Evolutionary conservation across 37 sponge, comb jelly and placozoan genomes (phyloP), one percentile per base, ranked within the genome.

Genomic region (Sycon ciliatum): DNA sequence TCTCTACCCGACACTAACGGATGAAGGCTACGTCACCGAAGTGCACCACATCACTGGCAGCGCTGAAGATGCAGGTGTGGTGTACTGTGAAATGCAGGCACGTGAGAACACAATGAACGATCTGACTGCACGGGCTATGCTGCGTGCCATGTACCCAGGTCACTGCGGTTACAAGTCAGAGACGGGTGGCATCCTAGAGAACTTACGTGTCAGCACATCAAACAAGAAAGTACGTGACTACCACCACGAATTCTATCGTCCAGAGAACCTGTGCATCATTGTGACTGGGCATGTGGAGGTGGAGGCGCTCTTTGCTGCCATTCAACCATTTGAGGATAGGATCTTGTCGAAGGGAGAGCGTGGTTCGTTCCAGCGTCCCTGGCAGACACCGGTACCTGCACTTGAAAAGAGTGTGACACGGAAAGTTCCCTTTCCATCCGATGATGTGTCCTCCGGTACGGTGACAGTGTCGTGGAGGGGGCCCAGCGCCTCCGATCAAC

Each of bases 71-170:
- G 98, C 89, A 0, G 98, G 98, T 23, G 98, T 96, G 39, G 89
- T 96, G 63, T 96, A 96, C 71, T 96, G 98, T 75, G 98, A 96
- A 75, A 91, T 96, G 92, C 98, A 96, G 81, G 88, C 87, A 1
- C 24, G 82, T 1, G 92, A 96, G 80, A 88, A 88, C 71, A 91
- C 89, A 0, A 33, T 70, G 1, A 80, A 87, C 28, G 68, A 76
- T 64, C 58, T 68, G 35, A 70, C 84, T 5, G 56, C 77, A 60
- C 85, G 87, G 34, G 64, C 65, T 18, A 74, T 96, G 23, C 27
- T 71, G 1, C 72, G 82, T 54, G 69, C 65, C 64, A 79, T 91
- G 82, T 96, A 88, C 68, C 89, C 93, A 4, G 89, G 84, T 6
- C 68, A 61, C 32, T 92, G 93, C 77, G 89, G 91, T 86, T 24